A percentile compares a stretch with the other conserved stretches of the same genome.
Conservation (phyloP, 2,113 vertebrate genomes). For the Rhipidura dahli region DNA sequence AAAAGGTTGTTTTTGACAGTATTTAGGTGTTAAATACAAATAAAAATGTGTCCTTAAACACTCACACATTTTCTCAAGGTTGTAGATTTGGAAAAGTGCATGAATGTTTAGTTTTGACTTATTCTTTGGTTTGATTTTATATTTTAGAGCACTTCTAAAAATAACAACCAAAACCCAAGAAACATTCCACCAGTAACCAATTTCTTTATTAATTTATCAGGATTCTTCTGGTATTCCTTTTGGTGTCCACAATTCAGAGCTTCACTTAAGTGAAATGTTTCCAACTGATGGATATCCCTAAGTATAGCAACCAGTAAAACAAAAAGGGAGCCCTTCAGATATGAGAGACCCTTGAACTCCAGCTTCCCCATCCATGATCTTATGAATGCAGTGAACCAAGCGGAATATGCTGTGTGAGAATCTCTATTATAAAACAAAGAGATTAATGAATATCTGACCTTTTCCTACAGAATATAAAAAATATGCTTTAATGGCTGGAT, state of each 20-base stretch:
- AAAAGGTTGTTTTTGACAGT: not conserved
- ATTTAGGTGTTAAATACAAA: not conserved
- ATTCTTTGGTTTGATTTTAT: not conserved
- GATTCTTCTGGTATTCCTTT: not conserved
- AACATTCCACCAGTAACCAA: not conserved
- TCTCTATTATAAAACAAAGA: not conserved
- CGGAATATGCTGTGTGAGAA: not conserved
- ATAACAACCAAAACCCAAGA: not conserved
- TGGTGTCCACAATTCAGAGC: not conserved
- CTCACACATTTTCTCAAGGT: not conserved
- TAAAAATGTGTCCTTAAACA: not conserved
- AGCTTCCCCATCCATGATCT: not conserved
- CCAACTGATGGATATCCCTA: not conserved
- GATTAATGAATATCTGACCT: not conserved
- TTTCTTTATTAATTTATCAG: not conserved
- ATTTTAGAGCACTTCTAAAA: not conserved
- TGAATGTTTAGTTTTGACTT: not conserved
- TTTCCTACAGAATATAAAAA: not conserved
- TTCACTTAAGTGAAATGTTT: not conserved
- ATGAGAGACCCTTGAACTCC: not conserved
- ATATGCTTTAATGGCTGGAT: not conserved
- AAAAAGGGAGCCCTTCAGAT: not conserved
- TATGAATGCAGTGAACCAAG: not conserved
- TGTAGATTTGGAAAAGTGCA: not conserved
- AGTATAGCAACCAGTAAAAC: not conserved